Conservation (phyloP, 1,140 invertebrate genomes). For the Macrotrachela quadricornifera region DNA sequence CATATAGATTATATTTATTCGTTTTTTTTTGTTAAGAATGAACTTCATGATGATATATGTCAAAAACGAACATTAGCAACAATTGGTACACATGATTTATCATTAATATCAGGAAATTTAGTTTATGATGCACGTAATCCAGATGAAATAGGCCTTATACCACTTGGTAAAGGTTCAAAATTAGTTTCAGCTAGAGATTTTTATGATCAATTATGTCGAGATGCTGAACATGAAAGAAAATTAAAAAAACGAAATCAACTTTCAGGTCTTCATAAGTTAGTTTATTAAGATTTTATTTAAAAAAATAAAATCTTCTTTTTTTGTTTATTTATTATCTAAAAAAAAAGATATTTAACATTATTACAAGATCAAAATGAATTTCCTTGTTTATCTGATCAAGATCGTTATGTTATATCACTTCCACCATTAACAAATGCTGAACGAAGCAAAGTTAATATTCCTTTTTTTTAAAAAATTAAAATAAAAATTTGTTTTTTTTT, state of each 20-base stretch:
- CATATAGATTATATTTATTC: slow-evolving; percentile 1
- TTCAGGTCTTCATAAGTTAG: slow-evolving; percentile 52
- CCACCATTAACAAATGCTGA: slow-evolving; percentile 62
- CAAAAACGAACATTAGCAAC: slow-evolving; percentile 52
- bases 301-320: too few species aligned
- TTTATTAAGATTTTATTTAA: not conserved
- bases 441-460: slow-evolving; percentile 41
- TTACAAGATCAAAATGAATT: slow-evolving; percentile 48
- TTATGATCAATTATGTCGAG: slow-evolving; percentile 43
- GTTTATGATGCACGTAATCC: slow-evolving; percentile 44
- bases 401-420: slow-evolving; percentile 47
- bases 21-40: slow-evolving; percentile 34
- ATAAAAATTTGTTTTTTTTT: slow-evolving; percentile 7
- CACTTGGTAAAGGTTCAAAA: slow-evolving; percentile 36
- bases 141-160: slow-evolving; percentile 35
- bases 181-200: slow-evolving; percentile 40
- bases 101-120: slow-evolving; percentile 41
- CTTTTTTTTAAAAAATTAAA: not conserved
- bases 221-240: slow-evolving; percentile 42
- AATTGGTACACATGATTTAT: slow-evolving; percentile 57
- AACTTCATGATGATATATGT: slow-evolving; percentile 52
- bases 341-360: slow-evolving; percentile 43
- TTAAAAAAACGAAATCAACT: slow-evolving; percentile 55
- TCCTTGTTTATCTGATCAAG: slow-evolving; percentile 44
- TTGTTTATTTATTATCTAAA: too few species aligned